A percentile compares a stretch with the other conserved stretches of the same genome.
Conservation (phyloP, 2,797 vertebrate species). For the Jordanella pulchra region DNA sequence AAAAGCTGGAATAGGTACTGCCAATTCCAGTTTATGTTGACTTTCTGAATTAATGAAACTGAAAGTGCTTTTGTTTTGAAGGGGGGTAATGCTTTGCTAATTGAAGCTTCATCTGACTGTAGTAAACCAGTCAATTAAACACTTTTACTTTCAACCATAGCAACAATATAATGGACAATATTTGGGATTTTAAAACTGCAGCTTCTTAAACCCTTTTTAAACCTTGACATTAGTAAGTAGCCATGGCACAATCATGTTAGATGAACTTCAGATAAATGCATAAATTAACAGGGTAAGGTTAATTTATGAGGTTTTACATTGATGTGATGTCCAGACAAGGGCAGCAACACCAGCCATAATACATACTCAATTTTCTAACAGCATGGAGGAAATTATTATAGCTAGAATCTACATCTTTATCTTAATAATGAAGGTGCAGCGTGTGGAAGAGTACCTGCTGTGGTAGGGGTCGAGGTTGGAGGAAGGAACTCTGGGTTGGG, state of each 20-base stretch:
- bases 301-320: neutral
- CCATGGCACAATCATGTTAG: neutral
- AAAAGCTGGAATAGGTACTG: no score
- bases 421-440: neutral
- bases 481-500: constrained; percentile 85
- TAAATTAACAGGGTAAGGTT: neutral
- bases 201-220: no score
- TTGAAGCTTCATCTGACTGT: no score
- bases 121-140: neutral
- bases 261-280: neutral
- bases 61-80: no score
- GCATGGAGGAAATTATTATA: neutral
- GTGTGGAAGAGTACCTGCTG: constrained; percentile 84
- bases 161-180: neutral
- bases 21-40: no score
- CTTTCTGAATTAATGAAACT: no score
- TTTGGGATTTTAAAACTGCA: no score
- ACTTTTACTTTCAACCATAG: neutral
- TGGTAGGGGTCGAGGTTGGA: constrained; percentile 84
- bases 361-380: neutral
- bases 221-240: no score
- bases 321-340: no score
- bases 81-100: no score
- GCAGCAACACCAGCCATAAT: neutral
- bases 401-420: constrained; percentile 1